Conservation (phyloP, 1,140 invertebrate species). For the Camponotus vicinus region DNA sequence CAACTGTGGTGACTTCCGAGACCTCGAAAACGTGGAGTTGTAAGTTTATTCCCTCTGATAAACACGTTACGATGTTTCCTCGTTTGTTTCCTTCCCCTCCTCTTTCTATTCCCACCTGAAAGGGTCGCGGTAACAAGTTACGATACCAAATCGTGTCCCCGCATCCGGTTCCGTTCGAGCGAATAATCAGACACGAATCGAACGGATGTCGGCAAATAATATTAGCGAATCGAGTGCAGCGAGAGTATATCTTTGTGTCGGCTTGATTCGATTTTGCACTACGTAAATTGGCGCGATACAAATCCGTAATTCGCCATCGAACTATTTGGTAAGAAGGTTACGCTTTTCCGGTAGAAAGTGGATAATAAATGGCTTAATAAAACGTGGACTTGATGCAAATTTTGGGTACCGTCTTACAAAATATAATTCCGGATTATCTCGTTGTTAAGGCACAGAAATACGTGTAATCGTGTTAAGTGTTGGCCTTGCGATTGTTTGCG, state of each 20-base stretch:
- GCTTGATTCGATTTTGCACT: constrained; percentile 46
- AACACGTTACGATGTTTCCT: constrained; percentile 44
- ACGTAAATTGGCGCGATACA: constrained; percentile 50
- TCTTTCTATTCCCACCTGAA: background rate
- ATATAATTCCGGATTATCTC: constrained; percentile 4
- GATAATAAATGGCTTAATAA: constrained; percentile 28
- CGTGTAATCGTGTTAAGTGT: background rate
- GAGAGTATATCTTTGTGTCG: constrained; percentile 44
- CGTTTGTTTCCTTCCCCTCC: constrained; percentile 36
- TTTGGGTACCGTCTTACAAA: background rate
- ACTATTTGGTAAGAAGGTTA: background rate
- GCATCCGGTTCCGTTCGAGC: constrained; percentile 38
- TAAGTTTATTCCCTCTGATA: constrained; percentile 44
- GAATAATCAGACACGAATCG: constrained; percentile 44
- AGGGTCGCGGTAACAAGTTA: constrained; percentile 50
- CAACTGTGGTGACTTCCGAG: background rate
- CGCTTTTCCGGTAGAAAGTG: background rate
- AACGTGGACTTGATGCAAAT: background rate
- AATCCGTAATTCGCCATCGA: constrained; percentile 12
- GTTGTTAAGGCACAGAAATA: background rate
- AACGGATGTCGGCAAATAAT: constrained; percentile 50
- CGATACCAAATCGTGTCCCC: constrained; percentile 37
- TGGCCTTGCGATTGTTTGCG: background rate
- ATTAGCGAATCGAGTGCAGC: constrained; percentile 37
- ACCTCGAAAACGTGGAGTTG: background rate